Evolutionary conservation across 2,113 vertebrate genomes (phyloP), one percentile per base, ranked within the genome.

Genomic region (Podilymbus podiceps): DNA sequence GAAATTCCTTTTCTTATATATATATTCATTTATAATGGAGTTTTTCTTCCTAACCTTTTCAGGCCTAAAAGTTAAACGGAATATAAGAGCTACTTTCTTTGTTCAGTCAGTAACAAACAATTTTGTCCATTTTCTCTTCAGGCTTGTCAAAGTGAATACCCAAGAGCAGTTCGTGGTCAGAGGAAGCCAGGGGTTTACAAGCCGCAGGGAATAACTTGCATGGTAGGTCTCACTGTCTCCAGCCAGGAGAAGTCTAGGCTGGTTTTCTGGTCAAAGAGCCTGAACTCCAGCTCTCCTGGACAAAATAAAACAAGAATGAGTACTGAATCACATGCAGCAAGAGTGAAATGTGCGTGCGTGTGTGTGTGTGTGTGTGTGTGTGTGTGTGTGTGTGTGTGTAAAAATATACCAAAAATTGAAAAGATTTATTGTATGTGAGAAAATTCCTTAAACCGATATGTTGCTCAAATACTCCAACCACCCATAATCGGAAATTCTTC

Each of bases 171-270:
- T 28, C 5, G 7, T 30, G 59, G 62, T 15, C 14, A 2, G 50
- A 31, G 46, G 31, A 69, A 53, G 31, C 11, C 50, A 22, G 72
- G 30, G 40, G 3, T 77, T 96, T 98, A 98, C 6, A 97, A 95
- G 20, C 91, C 80, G 69, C 98, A 98, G 35, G 90, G 88, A 77
- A 98, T 98, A 81, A 93, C 88, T 62, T 97, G 96, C 80, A 98
- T 95, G 62, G 93, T 11, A 0, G 95, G 56, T 85, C 97, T 97
- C 71, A 95, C 85, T 13, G 97, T 71, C 2, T 98, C 98, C 82
- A 98, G 38, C 97, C 98, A 98, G 58, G 58, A 93, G 74, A 94
- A 59, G 8, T 98, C 98, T 46, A 95, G 63, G 74, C 11, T 42
- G 73, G 1, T 92, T 71, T 97, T 98, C 89, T 96, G 85, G 42